phyloP scores from a whole-genome alignment of 2,797 vertebrate genomes.

The Sebastes iracundus region DNA sequence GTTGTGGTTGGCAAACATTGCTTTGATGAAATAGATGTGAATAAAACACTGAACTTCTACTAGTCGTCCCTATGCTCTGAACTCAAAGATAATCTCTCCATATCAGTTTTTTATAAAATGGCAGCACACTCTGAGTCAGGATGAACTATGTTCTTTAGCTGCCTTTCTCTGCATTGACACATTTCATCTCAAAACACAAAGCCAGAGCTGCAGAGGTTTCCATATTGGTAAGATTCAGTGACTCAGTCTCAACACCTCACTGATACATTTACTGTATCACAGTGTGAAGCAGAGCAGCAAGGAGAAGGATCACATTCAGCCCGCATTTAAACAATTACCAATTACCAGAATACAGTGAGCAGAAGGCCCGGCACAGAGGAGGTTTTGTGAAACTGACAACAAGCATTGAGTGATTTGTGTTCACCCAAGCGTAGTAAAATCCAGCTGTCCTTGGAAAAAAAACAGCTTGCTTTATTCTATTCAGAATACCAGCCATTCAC shows the following conservation, averaged over 20 bases:
- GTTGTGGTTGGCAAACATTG: neutral
- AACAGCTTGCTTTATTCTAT: neutral
- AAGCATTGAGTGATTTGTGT: neutral
- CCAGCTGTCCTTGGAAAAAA: neutral
- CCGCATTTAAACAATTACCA: conserved; percentile 3
- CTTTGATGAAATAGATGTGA: neutral
- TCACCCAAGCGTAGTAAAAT: neutral
- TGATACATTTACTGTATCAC: neutral
- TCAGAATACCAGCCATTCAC: conserved; percentile 23
- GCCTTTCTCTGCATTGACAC: neutral
- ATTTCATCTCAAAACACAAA: conserved; percentile 22
- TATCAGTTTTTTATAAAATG: neutral
- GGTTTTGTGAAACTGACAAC: neutral
- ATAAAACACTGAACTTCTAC: neutral
- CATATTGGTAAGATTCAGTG: neutral
- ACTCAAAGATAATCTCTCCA: neutral
- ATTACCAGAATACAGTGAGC: neutral
- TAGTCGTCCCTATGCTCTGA: neutral
- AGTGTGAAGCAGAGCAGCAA: neutral
- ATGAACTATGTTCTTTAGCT: neutral
- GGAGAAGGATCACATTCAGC: neutral
- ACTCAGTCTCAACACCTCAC: neutral
- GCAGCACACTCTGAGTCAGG: neutral
- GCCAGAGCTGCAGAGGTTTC: neutral
- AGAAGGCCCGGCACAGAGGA: neutral